Percentiles rank a stretch among this genome's conserved stretches.
Evolutionary conservation across 2,113 vertebrate species (phyloP).

Genomic region (Toxotes chatareus): DNA sequence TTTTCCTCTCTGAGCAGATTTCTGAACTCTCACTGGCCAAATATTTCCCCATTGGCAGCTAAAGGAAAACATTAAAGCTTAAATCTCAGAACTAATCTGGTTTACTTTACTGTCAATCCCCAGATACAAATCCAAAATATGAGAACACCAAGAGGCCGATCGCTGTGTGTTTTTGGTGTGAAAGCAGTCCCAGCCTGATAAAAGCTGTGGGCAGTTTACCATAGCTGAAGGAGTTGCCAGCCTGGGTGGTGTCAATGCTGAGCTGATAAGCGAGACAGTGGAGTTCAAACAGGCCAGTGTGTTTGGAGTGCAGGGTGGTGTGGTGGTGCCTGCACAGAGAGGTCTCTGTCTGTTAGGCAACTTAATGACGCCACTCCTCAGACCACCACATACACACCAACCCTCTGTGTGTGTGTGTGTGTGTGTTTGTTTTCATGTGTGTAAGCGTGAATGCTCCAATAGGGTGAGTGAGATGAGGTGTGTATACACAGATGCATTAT

Average conservation of each 20-base stretch:
- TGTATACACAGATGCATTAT: slow-evolving; percentile 4
- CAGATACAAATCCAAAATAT: background rate
- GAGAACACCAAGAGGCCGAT: background rate
- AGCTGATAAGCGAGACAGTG: slow-evolving; percentile 67
- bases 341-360: slow-evolving; percentile 51
- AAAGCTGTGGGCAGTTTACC: slow-evolving; percentile 28
- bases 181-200: slow-evolving; percentile 50
- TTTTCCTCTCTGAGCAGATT: slow-evolving; percentile 2
- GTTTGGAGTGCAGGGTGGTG: slow-evolving; percentile 21
- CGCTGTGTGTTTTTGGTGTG: background rate
- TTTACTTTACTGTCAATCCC: background rate
- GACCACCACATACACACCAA: slow-evolving; percentile 21
- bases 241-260: slow-evolving; percentile 24
- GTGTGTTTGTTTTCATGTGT: slow-evolving; percentile 45
- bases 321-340: slow-evolving; percentile 54
- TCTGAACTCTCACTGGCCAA: background rate
- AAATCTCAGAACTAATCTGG: background rate
- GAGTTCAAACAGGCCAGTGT: slow-evolving; percentile 58
- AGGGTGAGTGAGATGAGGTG: slow-evolving; percentile 1
- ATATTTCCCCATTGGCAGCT: background rate
- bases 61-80: background rate
- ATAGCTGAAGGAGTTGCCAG: slow-evolving; percentile 22
- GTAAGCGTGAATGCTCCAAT: slow-evolving; percentile 8
- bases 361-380: slow-evolving; percentile 64
- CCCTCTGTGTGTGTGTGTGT: background rate